These are phyloP conservation scores for Glandiceps talaboti DNA, from an alignment of 53 echinoderm and acorn worm genomes.

Conservation along the genomic window DNA sequence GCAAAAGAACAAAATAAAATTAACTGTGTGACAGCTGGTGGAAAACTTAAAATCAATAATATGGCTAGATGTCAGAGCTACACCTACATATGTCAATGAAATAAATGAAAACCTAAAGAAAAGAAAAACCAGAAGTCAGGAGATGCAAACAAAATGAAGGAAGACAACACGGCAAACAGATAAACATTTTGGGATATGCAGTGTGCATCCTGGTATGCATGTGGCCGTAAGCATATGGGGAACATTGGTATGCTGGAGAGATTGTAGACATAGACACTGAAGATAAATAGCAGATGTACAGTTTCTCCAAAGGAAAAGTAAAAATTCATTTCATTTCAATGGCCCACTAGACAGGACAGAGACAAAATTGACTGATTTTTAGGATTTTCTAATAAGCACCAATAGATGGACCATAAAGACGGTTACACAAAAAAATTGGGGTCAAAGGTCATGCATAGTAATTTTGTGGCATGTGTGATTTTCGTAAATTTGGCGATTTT, in stretches of 20 bases:
- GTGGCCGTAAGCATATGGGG: background rate
- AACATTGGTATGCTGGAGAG: background rate
- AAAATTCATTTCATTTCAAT: background rate
- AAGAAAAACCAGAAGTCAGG: background rate
- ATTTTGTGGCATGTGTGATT: too few species aligned
- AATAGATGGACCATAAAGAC: too few species aligned
- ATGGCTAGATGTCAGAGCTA: background rate
- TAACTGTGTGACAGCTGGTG: background rate
- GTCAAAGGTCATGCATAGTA: too few species aligned
- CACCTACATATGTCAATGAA: background rate
- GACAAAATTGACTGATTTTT: background rate
- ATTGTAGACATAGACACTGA: background rate
- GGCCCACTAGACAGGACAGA: too few species aligned
- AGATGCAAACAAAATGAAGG: background rate
- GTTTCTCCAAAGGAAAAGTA: background rate
- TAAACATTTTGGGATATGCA: background rate
- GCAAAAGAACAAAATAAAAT: background rate
- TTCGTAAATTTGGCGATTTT: too few species aligned
- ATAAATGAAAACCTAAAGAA: background rate
- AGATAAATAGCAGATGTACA: background rate
- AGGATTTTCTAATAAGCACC: too few species aligned
- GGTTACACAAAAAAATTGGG: too few species aligned
- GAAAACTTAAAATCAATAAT: background rate
- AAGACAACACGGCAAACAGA: background rate
- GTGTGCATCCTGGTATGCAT: background rate